Conservation (phyloP, 2,113 vertebrate genomes). For the Microtus oregoni region DNA sequence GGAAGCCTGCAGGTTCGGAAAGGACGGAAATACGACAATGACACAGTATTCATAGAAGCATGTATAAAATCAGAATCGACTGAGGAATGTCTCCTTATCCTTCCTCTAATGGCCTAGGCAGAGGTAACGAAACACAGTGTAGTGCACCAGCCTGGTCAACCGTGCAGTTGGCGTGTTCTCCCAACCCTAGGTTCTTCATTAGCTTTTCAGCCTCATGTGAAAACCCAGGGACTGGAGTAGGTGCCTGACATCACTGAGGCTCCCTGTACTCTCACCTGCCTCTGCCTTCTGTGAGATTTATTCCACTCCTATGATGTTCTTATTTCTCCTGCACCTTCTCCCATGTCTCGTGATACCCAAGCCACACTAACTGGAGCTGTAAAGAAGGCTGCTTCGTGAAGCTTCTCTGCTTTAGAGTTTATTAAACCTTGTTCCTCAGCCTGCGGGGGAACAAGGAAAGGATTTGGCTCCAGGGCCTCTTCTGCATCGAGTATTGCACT, state of each 20-base stretch:
- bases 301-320: neutral
- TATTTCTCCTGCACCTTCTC: neutral
- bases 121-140: rapidly evolving
- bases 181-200: neutral
- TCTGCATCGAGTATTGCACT: neutral
- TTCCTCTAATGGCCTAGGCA: neutral
- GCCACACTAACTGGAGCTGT: neutral
- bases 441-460: neutral
- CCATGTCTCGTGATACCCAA: neutral
- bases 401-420: neutral
- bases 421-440: neutral
- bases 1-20: neutral
- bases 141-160: neutral
- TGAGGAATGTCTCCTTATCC: neutral
- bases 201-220: neutral
- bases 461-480: neutral
- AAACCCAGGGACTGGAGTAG: neutral
- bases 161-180: neutral
- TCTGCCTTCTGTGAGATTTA: neutral
- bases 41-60: neutral
- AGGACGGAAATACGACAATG: neutral
- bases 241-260: too few species aligned
- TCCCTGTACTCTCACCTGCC: neutral
- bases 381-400: neutral
- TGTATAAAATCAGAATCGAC: neutral